phyloP scores from a whole-genome alignment of 2,888 invertebrate species.

The Acleris sparsana region DNA sequence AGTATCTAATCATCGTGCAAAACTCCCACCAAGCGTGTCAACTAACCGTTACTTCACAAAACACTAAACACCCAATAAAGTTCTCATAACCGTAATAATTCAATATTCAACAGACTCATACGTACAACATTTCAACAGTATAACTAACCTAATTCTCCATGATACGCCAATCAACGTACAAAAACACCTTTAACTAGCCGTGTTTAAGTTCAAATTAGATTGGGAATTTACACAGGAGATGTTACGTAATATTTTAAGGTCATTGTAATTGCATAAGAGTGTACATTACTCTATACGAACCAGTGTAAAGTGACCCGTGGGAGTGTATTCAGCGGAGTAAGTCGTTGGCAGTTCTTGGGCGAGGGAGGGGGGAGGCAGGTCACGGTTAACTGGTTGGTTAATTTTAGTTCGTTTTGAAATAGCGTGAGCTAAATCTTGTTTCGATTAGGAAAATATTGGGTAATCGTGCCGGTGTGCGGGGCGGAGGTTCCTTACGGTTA shows the following conservation, averaged over 20 bases:
- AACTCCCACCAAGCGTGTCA: not conserved
- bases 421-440: slow-evolving; percentile 36
- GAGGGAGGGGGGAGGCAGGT: slow-evolving; percentile 44
- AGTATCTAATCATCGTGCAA: not conserved
- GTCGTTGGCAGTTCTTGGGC: slow-evolving; percentile 37
- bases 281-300: slow-evolving; percentile 54
- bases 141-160: slow-evolving; percentile 64
- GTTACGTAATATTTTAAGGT: slow-evolving; percentile 79
- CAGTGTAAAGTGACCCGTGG: slow-evolving; percentile 54
- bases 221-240: slow-evolving; percentile 46
- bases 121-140: slow-evolving; percentile 45
- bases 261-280: slow-evolving; percentile 69
- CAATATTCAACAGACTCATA: slow-evolving; percentile 23
- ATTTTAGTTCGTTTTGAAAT: slow-evolving; percentile 70
- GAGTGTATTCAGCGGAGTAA: slow-evolving; percentile 45
- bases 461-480: slow-evolving; percentile 10
- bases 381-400: slow-evolving; percentile 55
- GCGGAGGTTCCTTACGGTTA: slow-evolving; percentile 24
- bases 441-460: slow-evolving; percentile 36
- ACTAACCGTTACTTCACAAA: slow-evolving; percentile 1
- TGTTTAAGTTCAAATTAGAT: slow-evolving; percentile 43
- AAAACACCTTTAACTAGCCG: slow-evolving; percentile 39
- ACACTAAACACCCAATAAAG: slow-evolving; percentile 17
- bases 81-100: slow-evolving; percentile 27
- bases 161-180: slow-evolving; percentile 22